phyloP scores from a whole-genome alignment of 1,140 invertebrate genomes.

The Archivesica marissinica region DNA sequence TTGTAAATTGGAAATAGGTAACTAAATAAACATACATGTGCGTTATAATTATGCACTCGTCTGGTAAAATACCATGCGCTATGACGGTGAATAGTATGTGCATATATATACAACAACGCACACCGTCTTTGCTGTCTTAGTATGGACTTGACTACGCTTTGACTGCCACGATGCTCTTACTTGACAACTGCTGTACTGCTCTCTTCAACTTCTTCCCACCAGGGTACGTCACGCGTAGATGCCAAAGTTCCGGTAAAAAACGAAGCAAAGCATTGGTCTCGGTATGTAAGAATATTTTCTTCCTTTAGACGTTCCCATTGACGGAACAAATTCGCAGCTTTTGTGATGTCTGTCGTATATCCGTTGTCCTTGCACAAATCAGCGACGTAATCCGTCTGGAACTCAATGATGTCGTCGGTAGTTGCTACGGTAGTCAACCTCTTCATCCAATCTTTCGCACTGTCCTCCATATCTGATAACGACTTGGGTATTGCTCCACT shows the following conservation, averaged over 20 bases:
- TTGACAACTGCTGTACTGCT: not conserved
- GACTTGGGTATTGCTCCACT: constrained; percentile 8
- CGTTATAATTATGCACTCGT: no score
- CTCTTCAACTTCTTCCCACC: constrained; percentile 26
- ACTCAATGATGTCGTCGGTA: constrained; percentile 16
- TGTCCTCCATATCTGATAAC: not conserved
- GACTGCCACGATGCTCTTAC: no score
- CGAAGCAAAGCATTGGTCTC: constrained; percentile 12
- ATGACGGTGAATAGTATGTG: no score
- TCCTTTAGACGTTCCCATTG: constrained; percentile 13
- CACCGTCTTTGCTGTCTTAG: no score
- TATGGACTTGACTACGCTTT: no score
- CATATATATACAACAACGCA: no score
- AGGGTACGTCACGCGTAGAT: not conserved
- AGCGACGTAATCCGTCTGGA: constrained; percentile 15
- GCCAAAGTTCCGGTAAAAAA: constrained; percentile 19
- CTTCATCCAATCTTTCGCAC: not conserved
- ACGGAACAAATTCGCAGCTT: constrained; percentile 12
- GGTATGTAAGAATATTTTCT: constrained; percentile 24
- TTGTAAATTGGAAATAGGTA: no score
- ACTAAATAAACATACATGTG: no score
- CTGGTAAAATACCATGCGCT: no score
- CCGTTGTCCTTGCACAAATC: constrained; percentile 17
- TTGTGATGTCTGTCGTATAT: not conserved
- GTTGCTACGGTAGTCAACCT: not conserved